Base-by-base conservation (phyloP, 2,797 vertebrate genomes). In the Novumbra hubbsi region DNA sequence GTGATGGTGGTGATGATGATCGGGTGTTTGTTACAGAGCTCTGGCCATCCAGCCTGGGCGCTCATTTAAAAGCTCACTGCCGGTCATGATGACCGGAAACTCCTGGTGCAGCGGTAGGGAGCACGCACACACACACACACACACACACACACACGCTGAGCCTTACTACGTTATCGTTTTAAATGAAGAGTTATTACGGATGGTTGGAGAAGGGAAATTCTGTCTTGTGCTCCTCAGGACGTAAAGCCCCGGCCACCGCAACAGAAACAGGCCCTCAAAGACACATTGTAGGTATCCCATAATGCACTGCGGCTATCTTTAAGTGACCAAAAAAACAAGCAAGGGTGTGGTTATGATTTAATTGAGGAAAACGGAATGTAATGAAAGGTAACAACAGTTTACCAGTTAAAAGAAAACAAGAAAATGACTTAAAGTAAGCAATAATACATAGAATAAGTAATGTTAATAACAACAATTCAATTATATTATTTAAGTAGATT, bases 91-190 rank as follows among this genome's bases (percentile, higher is more conserved):
- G 64, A 27, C 12, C 0, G 0, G n/a, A 21, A 76, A 62, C 19
- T 38, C 32, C 76, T 78, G 71, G 8, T 83, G 87, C 88, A 73
- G 83, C 77, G 24, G 30, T 38, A 27, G 5, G 50, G n/a, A 24
- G 70, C 15, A 15, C 15, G 11, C n/a, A 41, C 15, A 24, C 8
- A 55, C n/a, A 14, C 30, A 2, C 17, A n/a, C 28, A 4, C 4
- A 30, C 41, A n/a, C 24, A 0, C 48, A n/a, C 68, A 19, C 45
- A 52, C 28, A 64, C 7, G 3, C 27, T 30, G 63, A 64, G 3
- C 24, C 15, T 27, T 12, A 28, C 4, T 65, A 32, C 27, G 15
- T 65, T 28, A 30, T 17, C 63, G 17, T 11, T 17, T 24, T 60
- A 6, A 3, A 60, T 60, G n/a, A 11, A 21, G 14, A 11, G 9